phyloP scores from a whole-genome alignment of 2,113 vertebrate genomes.

The Drymodes brunneopygia region DNA sequence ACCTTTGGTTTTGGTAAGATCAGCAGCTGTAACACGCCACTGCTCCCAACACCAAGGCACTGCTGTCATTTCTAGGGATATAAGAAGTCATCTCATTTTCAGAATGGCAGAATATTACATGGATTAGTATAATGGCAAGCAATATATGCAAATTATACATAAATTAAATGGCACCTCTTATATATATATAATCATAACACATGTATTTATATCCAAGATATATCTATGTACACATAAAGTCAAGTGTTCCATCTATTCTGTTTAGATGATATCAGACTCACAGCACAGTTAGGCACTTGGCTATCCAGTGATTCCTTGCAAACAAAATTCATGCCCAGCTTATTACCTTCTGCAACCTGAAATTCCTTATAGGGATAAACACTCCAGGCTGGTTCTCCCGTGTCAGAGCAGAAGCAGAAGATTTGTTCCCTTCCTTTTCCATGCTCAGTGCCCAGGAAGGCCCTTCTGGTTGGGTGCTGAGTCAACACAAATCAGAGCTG shows the following conservation, averaged over 20 bases:
- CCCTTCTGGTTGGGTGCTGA: conserved; percentile 65
- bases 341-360: background rate
- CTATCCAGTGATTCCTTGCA: background rate
- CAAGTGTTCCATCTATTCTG: background rate
- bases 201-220: background rate
- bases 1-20: background rate
- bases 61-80: background rate
- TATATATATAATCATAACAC: background rate
- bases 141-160: background rate
- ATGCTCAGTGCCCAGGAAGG: conserved; percentile 26
- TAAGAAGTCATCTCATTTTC: background rate
- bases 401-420: background rate
- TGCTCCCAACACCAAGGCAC: background rate
- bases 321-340: background rate
- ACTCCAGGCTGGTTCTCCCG: background rate
- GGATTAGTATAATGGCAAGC: background rate
- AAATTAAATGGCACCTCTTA: background rate
- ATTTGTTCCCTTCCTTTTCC: conserved; percentile 31
- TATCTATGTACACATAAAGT: background rate
- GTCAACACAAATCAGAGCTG: conserved; percentile 73
- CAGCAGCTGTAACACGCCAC: background rate
- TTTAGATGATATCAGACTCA: background rate
- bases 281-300: background rate
- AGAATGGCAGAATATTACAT: background rate
- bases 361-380: background rate